Percentiles rank a stretch among this genome's conserved stretches.
Evolutionary conservation across 2,888 invertebrate species (phyloP).

Genomic region (Calliscelio sp.): DNA sequence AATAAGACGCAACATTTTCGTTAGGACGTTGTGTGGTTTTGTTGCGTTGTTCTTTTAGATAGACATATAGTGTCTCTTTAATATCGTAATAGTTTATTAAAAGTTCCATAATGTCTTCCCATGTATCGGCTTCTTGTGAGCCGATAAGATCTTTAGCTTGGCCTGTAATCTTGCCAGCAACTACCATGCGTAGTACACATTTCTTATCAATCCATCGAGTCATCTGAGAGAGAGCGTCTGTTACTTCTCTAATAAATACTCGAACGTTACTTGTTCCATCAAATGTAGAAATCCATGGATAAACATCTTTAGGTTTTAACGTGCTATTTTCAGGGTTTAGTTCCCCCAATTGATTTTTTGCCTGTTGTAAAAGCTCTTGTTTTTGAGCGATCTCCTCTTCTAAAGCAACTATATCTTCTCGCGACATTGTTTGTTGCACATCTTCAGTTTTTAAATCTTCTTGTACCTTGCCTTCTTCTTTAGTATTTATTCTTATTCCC

Average conservation of each 20-base stretch:
- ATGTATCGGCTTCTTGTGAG: too few relatives aligned
- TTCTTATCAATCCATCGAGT: background rate
- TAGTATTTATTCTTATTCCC: too few relatives aligned
- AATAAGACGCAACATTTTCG: background rate
- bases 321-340: background rate
- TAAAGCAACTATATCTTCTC: background rate
- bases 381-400: background rate
- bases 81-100: too few relatives aligned
- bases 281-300: background rate
- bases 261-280: background rate
- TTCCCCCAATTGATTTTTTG: background rate
- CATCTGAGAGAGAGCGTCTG: conserved; percentile 7
- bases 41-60: background rate
- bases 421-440: background rate
- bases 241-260: conserved; percentile 5
- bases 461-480: background rate
- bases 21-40: background rate
- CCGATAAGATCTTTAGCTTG: too few relatives aligned
- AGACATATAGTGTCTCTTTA: too few relatives aligned
- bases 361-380: background rate
- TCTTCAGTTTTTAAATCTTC: background rate
- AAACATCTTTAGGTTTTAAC: background rate
- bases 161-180: too few relatives aligned
- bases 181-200: background rate
- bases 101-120: too few relatives aligned